Evolutionary conservation across 2,888 invertebrate genomes (phyloP).

Genomic region (Pachydiplax longipennis): DNA sequence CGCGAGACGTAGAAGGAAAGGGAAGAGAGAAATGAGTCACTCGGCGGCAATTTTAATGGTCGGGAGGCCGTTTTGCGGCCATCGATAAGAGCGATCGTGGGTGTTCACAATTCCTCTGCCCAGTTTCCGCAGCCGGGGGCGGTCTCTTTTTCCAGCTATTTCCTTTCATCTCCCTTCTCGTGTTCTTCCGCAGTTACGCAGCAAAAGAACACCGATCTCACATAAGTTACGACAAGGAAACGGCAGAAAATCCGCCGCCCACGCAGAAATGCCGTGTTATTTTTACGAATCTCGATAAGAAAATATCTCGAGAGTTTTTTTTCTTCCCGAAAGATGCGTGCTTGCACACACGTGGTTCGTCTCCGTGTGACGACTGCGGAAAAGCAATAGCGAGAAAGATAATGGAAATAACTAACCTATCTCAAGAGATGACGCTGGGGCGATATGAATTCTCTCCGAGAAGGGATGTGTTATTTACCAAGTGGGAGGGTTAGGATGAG

Average conservation of each 20-base stretch:
- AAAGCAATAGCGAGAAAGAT: neutral
- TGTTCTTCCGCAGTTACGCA: no score
- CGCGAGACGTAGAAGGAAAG: neutral
- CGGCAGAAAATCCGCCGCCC: neutral
- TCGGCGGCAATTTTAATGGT: neutral
- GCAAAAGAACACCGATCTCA: no score
- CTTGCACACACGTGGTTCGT: neutral
- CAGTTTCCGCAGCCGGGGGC: neutral
- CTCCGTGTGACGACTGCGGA: neutral
- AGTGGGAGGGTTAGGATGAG: neutral
- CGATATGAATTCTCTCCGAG: neutral
- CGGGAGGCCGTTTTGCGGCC: neutral
- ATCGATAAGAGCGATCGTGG: neutral
- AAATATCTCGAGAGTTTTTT: neutral
- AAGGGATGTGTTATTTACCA: neutral
- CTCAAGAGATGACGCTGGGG: neutral
- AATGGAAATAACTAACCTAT: neutral
- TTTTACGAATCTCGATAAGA: neutral
- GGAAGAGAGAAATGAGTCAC: neutral
- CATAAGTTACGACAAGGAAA: neutral
- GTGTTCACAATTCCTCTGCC: neutral
- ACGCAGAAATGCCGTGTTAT: neutral
- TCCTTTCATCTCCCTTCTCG: neutral
- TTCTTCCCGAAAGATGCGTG: neutral
- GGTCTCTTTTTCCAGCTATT: neutral